Evolutionary conservation across 2,113 vertebrate genomes (phyloP).

Genomic region (Sterna hirundo): DNA sequence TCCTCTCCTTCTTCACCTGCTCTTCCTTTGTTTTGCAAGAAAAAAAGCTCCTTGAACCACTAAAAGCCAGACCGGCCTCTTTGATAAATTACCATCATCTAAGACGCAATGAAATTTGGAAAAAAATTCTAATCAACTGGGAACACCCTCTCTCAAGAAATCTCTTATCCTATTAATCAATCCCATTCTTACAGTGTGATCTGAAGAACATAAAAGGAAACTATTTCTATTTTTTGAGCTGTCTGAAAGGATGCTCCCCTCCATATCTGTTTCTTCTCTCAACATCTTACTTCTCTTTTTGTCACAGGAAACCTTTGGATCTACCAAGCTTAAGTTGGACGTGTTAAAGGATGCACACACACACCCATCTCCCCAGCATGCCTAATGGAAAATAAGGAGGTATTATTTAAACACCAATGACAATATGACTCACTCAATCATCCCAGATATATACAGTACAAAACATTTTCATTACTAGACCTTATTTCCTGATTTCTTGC

Average conservation of each 20-base stretch:
- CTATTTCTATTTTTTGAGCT: not conserved
- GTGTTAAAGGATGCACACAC: not conserved
- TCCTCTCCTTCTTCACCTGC: not conserved
- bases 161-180: not conserved
- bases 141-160: not conserved
- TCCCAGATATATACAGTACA: not conserved
- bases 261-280: not conserved
- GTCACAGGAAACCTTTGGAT: not conserved
- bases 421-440: not conserved
- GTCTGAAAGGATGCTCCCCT: not conserved
- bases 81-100: not conserved
- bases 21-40: not conserved
- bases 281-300: not conserved
- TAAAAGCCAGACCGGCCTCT: not conserved
- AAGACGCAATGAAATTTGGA: not conserved
- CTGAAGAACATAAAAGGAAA: not conserved
- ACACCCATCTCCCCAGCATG: not conserved
- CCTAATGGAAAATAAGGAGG: not conserved
- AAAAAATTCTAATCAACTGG: not conserved
- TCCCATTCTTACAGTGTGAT: not conserved
- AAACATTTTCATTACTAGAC: not conserved
- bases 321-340: not conserved
- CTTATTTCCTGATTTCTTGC: not conserved
- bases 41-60: not conserved
- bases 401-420: not conserved